Percentiles rank a stretch among this genome's conserved stretches.
Conservation (phyloP, 1,140 invertebrate species). For the Lamellibrachia luymesi region DNA sequence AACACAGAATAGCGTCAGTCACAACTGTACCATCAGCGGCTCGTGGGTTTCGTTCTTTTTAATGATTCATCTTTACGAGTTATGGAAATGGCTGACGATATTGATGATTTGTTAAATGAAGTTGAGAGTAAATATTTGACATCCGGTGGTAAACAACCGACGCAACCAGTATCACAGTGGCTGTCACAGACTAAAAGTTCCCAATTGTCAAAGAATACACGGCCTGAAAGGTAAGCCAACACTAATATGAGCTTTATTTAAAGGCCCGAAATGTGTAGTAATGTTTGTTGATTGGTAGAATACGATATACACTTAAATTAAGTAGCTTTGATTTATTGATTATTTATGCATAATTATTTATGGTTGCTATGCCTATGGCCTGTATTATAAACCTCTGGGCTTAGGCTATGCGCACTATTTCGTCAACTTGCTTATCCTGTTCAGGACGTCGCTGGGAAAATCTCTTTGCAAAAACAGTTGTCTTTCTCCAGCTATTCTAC, state of each 20-base stretch:
- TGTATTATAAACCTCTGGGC: too few species aligned
- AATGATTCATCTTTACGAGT: neutral
- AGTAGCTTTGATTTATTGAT: too few species aligned
- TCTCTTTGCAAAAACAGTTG: too few species aligned
- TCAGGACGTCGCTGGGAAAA: too few species aligned
- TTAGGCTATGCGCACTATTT: too few species aligned
- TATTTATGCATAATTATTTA: too few species aligned
- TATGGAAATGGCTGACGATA: constrained; percentile 46
- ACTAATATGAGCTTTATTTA: neutral
- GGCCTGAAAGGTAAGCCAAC: constrained; percentile 14
- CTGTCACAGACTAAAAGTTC: constrained; percentile 17
- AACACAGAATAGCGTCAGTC: neutral
- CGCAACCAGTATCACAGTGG: neutral
- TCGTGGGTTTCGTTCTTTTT: neutral
- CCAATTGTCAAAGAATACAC: constrained; percentile 31
- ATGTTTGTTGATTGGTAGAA: neutral
- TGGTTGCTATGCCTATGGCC: too few species aligned
- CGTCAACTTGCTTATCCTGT: too few species aligned
- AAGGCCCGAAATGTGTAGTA: neutral
- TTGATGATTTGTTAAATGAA: constrained; percentile 53
- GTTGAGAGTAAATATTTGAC: constrained; percentile 45
- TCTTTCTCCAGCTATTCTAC: too few species aligned
- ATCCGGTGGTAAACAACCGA: neutral
- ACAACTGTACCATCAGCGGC: neutral
- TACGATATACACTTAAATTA: neutral